These are phyloP conservation scores for Hybos culiciformis DNA, from an alignment of 2,888 invertebrate species.

Conservation along the genomic window DNA sequence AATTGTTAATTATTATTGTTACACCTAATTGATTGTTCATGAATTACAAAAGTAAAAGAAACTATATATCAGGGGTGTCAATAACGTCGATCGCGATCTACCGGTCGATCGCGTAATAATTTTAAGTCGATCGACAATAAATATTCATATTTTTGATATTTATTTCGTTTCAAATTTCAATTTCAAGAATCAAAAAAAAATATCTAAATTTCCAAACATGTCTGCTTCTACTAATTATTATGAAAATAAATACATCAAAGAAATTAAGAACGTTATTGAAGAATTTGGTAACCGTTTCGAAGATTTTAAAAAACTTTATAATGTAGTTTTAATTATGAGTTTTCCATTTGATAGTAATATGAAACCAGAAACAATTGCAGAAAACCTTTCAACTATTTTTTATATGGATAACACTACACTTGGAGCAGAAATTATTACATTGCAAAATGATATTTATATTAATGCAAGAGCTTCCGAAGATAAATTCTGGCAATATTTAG, in stretches of 20 bases:
- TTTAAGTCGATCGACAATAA: too few relatives aligned
- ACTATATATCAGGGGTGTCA: too few relatives aligned
- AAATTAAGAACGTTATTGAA: conserved; percentile 7
- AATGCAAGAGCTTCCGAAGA: conserved; percentile 1
- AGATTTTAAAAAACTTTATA: conserved; percentile 11
- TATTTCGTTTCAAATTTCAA: too few relatives aligned
- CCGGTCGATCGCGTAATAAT: too few relatives aligned
- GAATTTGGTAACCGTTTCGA: conserved; percentile 11
- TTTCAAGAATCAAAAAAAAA: too few relatives aligned
- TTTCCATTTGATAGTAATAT: conserved; percentile 13
- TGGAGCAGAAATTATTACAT: conserved; percentile 3
- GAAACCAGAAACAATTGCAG: conserved; percentile 4
- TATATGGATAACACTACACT: not conserved
- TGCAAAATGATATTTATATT: conserved; percentile 3
- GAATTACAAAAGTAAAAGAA: too few relatives aligned
- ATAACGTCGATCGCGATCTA: too few relatives aligned
- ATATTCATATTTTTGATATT: too few relatives aligned
- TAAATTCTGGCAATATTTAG: conserved; percentile 7
- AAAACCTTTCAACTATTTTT: conserved; percentile 1
- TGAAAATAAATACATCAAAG: conserved; percentile 7
- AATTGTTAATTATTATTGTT: too few relatives aligned
- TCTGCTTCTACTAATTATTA: not conserved
- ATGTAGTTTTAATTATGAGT: conserved; percentile 10
- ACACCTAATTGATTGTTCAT: too few relatives aligned
- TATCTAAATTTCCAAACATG: conserved; percentile 12